Percentiles rank a stretch among this genome's conserved stretches.
These are phyloP conservation scores for Pterophyllum scalare DNA, from an alignment of 2,113 vertebrate genomes.

Conservation along the genomic window DNA sequence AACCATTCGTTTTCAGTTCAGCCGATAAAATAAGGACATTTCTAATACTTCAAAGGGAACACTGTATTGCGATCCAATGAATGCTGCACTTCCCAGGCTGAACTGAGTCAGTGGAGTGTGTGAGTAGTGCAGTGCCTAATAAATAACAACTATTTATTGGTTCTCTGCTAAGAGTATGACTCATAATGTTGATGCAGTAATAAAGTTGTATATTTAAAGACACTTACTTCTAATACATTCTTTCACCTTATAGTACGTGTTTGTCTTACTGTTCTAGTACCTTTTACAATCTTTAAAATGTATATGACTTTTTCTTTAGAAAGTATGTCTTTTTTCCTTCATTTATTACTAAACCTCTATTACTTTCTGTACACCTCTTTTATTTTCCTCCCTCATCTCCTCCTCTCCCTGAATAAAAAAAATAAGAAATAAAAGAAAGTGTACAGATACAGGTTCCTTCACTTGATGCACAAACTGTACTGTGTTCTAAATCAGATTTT, in stretches of 20 bases:
- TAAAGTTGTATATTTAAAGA: neutral
- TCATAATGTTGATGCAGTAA: neutral
- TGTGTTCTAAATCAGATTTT: neutral
- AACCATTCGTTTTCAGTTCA: constrained; percentile 39
- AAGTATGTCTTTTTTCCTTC: neutral
- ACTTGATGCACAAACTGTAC: neutral
- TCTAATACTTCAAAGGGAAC: constrained; percentile 18
- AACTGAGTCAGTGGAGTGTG: neutral
- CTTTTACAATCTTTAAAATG: too few relatives aligned
- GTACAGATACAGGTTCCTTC: neutral
- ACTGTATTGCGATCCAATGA: neutral
- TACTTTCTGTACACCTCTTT: neutral
- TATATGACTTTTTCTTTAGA: too few relatives aligned
- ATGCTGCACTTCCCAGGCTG: constrained; percentile 4
- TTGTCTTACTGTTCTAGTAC: too few relatives aligned
- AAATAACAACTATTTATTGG: too few relatives aligned
- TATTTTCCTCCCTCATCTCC: neutral
- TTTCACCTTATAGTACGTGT: too few relatives aligned
- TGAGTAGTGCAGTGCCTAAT: too few relatives aligned
- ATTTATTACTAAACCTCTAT: neutral
- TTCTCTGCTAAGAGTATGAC: too few relatives aligned
- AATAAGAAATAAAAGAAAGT: neutral
- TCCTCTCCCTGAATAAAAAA: neutral
- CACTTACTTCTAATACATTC: too few relatives aligned
- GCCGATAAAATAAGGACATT: constrained; percentile 33